These are phyloP conservation scores for Hesperia comma DNA, from an alignment of 2,888 invertebrate species.

Conservation along the genomic window DNA sequence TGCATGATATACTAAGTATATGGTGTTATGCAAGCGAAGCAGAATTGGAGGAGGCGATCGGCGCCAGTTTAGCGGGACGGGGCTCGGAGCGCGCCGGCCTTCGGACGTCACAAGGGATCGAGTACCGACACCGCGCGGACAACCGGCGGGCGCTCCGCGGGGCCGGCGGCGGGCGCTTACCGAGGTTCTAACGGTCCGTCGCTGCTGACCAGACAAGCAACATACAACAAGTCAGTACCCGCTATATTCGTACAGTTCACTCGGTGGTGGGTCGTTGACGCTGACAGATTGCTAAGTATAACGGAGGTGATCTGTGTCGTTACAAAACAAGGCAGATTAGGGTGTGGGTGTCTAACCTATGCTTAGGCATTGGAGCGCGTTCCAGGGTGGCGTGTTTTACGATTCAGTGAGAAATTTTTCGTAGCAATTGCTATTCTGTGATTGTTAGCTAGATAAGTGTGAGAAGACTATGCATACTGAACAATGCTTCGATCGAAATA, in stretches of 20 bases:
- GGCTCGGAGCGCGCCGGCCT: constrained; percentile 63
- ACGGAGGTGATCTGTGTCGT: constrained; percentile 32
- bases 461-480: constrained; percentile 6
- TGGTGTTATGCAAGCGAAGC: constrained; percentile 36
- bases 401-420: constrained; percentile 14
- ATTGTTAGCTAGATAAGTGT: constrained; percentile 12
- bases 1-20: neutral
- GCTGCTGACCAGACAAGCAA: constrained; percentile 84
- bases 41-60: constrained; percentile 38
- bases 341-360: constrained; percentile 27
- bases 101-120: constrained; percentile 80
- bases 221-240: constrained; percentile 81
- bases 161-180: constrained; percentile 76
- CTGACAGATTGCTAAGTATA: constrained; percentile 39
- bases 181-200: constrained; percentile 82
- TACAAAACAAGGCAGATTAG: constrained; percentile 24
- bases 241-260: constrained; percentile 67
- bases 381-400: constrained; percentile 27
- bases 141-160: constrained; percentile 63
- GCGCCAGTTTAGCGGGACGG: constrained; percentile 32
- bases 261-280: constrained; percentile 55
- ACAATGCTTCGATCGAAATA: neutral
- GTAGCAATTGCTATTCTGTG: constrained; percentile 6
- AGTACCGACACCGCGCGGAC: constrained; percentile 72
- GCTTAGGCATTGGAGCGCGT: constrained; percentile 24